phyloP scores from a whole-genome alignment of 2,113 vertebrate species.

The Paraplagusia blochii region DNA sequence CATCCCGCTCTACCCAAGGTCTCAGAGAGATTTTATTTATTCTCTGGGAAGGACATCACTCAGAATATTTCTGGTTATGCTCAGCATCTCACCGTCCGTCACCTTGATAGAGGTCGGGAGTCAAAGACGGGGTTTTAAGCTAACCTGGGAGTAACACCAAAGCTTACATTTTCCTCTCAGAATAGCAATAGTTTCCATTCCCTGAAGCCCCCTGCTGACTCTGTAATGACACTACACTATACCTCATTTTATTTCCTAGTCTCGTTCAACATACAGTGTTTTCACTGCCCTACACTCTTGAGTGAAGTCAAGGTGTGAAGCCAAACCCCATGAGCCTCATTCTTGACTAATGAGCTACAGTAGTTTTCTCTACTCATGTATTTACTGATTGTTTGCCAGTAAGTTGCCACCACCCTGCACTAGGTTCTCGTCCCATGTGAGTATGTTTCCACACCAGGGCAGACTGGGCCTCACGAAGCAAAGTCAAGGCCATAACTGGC shows the following conservation, averaged over 20 bases:
- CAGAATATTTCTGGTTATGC: neutral
- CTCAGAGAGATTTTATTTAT: conserved; percentile 28
- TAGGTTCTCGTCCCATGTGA: conserved; percentile 22
- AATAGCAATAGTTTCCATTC: conserved; percentile 10
- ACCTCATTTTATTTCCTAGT: conserved; percentile 32
- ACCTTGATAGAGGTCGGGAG: conserved; percentile 35
- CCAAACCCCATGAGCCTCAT: conserved; percentile 11
- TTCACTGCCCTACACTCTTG: conserved; percentile 35
- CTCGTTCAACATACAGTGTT: conserved; percentile 38
- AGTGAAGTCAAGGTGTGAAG: conserved; percentile 24
- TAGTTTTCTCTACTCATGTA: conserved; percentile 14
- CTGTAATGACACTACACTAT: conserved; percentile 19
- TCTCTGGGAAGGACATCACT: conserved; percentile 17
- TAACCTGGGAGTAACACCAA: conserved; percentile 28
- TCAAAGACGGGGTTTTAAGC: conserved; percentile 36
- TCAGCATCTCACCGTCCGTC: conserved; percentile 14
- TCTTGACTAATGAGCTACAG: conserved; percentile 12
- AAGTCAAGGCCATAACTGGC: conserved; percentile 23
- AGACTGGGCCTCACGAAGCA: conserved; percentile 9
- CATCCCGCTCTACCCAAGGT: conserved; percentile 11
- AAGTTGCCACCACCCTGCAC: conserved; percentile 16
- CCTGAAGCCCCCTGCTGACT: conserved; percentile 14
- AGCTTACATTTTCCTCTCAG: conserved; percentile 16
- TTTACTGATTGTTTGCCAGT: conserved; percentile 17
- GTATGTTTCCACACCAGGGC: conserved; percentile 33